Base-by-base conservation (phyloP, 1,140 invertebrate genomes). In the Lepidurus packardi region DNA sequence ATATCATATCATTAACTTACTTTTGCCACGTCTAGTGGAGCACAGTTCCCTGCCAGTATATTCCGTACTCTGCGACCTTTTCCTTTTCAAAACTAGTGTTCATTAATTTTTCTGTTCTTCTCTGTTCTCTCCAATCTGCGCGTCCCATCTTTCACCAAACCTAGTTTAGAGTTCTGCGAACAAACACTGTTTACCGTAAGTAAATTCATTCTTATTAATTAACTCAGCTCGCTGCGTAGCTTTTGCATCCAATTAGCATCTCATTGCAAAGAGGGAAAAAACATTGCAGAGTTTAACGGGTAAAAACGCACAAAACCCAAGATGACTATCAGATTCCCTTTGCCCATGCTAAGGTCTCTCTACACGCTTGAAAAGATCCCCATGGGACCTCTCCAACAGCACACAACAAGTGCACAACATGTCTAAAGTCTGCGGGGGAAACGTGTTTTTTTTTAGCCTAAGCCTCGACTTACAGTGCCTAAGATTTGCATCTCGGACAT, bases 241-340 rank as follows among this genome's bases (percentile, higher is more conserved):
- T 65, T 65, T 65, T 65, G 53, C 53, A 65, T 65, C 53, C 21
- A 65, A 65, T 65, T 65, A 65, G 21, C 53, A 65, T 65, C 53
- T 65, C 53, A 65, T 65, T 65, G 53, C 13, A 65, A 65, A 34
- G 34, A 34, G 53, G 16, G 53, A 65, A 65, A 13, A 65, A 65
- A 21, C 53, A 65, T 65, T 2, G 34, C 34, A n/a, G 0, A 21
- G 53, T 7, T 21, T 8, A 13, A 65, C 53, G 53, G 16, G 16
- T 34, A 7, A 13, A 65, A 65, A 65, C 6, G 53, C 53, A 16
- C 53, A 1, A 65, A 7, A 16, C 4, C 53, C 16, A 65, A 65
- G 53, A 65, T 65, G 16, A 65, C 6, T 16, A 65, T 65, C 53
- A 65, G 16, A n/a, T 21, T 7, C 16, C 8, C 13, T 21, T 65